Percentiles rank a stretch among this genome's conserved stretches.
phyloP scores from a whole-genome alignment of 1,140 invertebrate species.

The Neuroterus valhalla region DNA sequence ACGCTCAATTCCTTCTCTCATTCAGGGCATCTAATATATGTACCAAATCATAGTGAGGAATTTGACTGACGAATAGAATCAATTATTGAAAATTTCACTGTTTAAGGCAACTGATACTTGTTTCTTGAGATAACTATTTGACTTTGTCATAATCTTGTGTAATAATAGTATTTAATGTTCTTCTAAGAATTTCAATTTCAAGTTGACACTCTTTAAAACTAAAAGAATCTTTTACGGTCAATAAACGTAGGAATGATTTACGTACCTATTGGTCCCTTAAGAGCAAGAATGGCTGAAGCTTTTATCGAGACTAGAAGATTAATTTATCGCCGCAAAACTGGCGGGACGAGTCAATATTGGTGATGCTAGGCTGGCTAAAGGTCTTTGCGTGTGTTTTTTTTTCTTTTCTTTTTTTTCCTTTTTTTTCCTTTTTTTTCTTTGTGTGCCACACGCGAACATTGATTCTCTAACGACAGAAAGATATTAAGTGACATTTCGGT shows the following conservation, averaged over 20 bases:
- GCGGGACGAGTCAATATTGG: background rate
- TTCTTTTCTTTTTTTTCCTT: background rate
- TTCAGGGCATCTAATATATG: too few relatives aligned
- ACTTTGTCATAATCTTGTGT: too few relatives aligned
- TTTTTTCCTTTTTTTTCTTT: background rate
- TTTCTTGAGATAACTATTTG: too few relatives aligned
- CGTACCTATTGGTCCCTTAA: background rate
- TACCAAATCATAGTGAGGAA: too few relatives aligned
- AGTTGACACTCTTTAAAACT: background rate
- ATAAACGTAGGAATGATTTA: background rate
- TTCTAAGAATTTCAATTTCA: conserved; percentile 1
- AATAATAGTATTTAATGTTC: background rate
- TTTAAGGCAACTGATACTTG: too few relatives aligned
- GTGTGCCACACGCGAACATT: background rate
- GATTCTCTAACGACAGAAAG: background rate
- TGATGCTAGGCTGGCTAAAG: background rate
- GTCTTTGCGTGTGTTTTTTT: background rate
- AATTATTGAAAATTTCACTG: too few relatives aligned
- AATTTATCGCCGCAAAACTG: conserved; percentile 3
- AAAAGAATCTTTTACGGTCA: background rate
- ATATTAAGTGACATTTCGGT: conserved; percentile 2
- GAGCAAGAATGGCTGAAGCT: background rate
- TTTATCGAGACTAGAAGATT: background rate
- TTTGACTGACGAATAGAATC: too few relatives aligned
- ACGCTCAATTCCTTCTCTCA: too few relatives aligned